Percentiles rank a stretch among this genome's conserved stretches.
These are phyloP conservation scores for Felis catus DNA, from an alignment of 2,113 vertebrate genomes.

Conservation along the genomic window DNA sequence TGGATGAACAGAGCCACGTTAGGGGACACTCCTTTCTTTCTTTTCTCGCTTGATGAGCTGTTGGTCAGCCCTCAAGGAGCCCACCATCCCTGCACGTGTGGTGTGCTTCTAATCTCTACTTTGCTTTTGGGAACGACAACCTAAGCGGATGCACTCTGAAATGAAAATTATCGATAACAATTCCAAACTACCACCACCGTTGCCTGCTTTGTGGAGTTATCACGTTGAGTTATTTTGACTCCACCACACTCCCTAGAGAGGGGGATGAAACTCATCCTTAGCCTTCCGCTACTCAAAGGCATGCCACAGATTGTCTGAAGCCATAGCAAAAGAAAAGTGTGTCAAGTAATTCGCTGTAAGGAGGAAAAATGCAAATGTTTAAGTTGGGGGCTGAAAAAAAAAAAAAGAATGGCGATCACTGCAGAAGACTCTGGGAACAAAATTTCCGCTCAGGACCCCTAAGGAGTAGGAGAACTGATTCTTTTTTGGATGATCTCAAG, in stretches of 20 bases:
- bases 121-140: background rate
- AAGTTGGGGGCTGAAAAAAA: background rate
- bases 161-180: background rate
- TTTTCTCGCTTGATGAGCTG: background rate
- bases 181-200: background rate
- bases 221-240: background rate
- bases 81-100: background rate
- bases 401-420: background rate
- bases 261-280: background rate
- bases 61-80: background rate
- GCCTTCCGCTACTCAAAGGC: background rate
- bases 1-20: background rate
- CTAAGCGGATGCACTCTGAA: background rate
- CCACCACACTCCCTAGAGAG: background rate
- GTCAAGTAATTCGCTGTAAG: fast-evolving
- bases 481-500: background rate
- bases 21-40: background rate
- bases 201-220: background rate
- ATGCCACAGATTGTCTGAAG: background rate
- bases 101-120: background rate
- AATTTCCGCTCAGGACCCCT: conserved; percentile 28
- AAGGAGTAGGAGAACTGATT: background rate
- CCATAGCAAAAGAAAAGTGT: background rate
- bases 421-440: background rate
- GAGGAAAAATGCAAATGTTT: background rate